Conservation (phyloP, 2,113 vertebrate genomes). For the Pantherophis guttatus region DNA sequence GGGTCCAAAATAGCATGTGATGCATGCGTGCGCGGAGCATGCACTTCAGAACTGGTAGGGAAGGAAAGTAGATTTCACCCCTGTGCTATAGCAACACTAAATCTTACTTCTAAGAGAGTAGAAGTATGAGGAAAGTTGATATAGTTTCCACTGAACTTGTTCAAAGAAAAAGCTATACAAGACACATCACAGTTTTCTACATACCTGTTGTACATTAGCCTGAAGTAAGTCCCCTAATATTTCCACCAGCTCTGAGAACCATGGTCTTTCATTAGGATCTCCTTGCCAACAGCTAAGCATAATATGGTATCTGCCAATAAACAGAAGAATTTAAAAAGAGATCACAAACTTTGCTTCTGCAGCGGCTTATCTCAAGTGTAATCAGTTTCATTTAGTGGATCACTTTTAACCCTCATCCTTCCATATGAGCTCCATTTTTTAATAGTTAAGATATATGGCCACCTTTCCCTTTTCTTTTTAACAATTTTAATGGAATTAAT, state of each 20-base stretch:
- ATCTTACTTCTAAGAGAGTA: background rate
- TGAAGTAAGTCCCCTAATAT: conserved; percentile 88
- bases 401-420: background rate
- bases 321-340: background rate
- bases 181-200: background rate
- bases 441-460: background rate
- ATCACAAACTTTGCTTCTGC: fast-evolving
- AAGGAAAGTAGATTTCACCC: no score
- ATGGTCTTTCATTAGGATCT: conserved; percentile 79
- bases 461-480: background rate
- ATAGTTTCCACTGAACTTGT: background rate
- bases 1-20: no score
- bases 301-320: conserved; percentile 80
- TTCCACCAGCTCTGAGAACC: conserved; percentile 82
- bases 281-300: conserved; percentile 91
- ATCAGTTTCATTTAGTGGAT: background rate
- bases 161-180: background rate
- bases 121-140: background rate
- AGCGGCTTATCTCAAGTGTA: background rate
- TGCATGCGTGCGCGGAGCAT: no score
- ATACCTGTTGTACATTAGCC: conserved; percentile 78
- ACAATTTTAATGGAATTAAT: background rate
- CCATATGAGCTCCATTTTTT: background rate
- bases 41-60: no score
- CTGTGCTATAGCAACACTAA: background rate